phyloP scores from a whole-genome alignment of 2,113 vertebrate species.

The Leucopsar rothschildi region DNA sequence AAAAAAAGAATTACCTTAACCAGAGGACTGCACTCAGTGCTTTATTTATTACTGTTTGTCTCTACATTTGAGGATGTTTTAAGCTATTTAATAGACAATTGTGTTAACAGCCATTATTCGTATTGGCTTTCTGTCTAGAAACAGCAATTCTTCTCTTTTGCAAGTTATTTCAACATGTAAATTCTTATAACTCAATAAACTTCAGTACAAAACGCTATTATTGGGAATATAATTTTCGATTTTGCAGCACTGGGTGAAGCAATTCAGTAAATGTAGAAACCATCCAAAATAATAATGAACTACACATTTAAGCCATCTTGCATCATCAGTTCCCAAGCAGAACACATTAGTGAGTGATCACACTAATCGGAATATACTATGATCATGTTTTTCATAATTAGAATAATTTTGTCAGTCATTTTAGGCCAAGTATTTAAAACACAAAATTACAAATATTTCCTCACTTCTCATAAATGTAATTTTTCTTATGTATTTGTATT shows the following conservation, averaged over 20 bases:
- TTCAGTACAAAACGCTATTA: background rate
- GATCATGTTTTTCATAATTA: background rate
- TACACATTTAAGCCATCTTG: background rate
- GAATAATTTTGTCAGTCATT: background rate
- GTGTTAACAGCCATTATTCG: background rate
- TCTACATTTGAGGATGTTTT: background rate
- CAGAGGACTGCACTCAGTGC: background rate
- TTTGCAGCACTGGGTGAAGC: background rate
- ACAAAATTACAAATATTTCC: background rate
- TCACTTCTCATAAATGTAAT: background rate
- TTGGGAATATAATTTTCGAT: background rate
- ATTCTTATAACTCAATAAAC: background rate
- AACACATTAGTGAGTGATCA: background rate
- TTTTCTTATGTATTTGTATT: background rate
- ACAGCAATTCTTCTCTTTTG: background rate
- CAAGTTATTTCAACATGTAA: background rate
- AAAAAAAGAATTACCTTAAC: background rate
- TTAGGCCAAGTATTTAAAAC: background rate
- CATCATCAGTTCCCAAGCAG: conserved; percentile 2
- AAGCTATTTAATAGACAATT: background rate
- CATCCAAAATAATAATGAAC: background rate
- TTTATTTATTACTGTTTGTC: background rate
- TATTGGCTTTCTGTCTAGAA: background rate
- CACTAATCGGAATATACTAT: background rate
- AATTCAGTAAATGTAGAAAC: background rate